Evolutionary conservation across 2,113 vertebrate species (phyloP), one percentile per base, ranked within the genome.

Genomic region (Mandrillus leucophaeus): DNA sequence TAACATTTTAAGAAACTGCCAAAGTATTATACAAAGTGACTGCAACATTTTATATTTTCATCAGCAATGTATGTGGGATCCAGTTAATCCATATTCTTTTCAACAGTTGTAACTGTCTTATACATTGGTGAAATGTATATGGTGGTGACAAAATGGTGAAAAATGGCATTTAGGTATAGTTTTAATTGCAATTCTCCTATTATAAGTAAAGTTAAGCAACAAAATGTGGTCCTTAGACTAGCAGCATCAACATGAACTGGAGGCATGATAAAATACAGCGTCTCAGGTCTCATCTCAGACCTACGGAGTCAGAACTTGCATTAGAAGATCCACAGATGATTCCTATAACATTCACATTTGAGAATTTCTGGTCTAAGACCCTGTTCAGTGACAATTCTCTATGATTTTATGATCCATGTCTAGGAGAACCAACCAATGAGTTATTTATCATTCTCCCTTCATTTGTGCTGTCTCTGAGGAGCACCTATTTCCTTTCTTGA

Each of bases 1-100:
- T 90, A 85, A 70, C n/a, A 20, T 90, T 87, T 93, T 82, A 78
- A 68, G 59, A 82, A 89, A 72, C 48, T n/a, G 22, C 50, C 43
- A 43, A 85, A 59, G 45, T 55, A 27, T 90, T 83, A 66, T 55
- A 12, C 48, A 81, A 82, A 90, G 17, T 66, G 50, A 48, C 20
- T 50, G 32, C 7, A 25, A 73, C 35, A 30, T 52, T 61, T 38
- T 64, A 35, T 38, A 52, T 93, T 52, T 48, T 52, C 23, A 23
- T 32, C 18, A 17, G 50, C 4, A 43, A 6, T 1, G 30, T n/a
- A 30, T 25, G 59, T 79, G 22, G 7, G 2, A 17, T 90, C 66
- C 35, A 11, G 11, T 68, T 35, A 55, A 80, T n/a, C 13, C 25
- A 23, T 3, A 32, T 57, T 32, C 50, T 61, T 43, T 20, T 32